Conservation (phyloP, 2,888 invertebrate species). For the Neoaliturus tenellus region DNA sequence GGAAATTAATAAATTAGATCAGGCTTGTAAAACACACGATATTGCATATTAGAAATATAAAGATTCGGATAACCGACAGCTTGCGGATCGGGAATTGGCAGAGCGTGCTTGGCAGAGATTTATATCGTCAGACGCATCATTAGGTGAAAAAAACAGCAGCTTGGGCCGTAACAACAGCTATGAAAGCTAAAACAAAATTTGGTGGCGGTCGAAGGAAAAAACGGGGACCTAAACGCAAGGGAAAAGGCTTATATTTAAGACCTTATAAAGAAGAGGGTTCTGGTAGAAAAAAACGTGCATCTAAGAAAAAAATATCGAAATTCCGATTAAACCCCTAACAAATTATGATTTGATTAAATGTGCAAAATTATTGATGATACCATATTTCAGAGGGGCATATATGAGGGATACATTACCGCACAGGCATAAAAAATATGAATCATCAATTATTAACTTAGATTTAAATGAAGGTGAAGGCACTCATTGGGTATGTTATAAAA, state of each 20-base stretch:
- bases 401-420: conserved; percentile 70
- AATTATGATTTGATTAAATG: conserved; percentile 61
- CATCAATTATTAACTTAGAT: conserved; percentile 69
- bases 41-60: conserved; percentile 54
- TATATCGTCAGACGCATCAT: conserved; percentile 48
- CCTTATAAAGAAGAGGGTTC: not conserved
- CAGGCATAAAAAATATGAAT: conserved; percentile 65
- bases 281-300: not conserved
- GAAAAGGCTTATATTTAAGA: conserved; percentile 52
- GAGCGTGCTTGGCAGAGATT: conserved; percentile 60
- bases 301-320: not conserved
- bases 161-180: conserved; percentile 59
- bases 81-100: conserved; percentile 53
- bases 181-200: conserved; percentile 61
- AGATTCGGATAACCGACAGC: conserved; percentile 18
- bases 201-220: conserved; percentile 3
- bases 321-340: conserved; percentile 22
- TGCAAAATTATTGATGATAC: conserved; percentile 65
- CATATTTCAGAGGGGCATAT: conserved; percentile 69
- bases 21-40: conserved; percentile 61
- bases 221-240: not conserved
- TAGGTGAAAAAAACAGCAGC: conserved; percentile 60
- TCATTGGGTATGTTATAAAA: conserved; percentile 70
- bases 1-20: conserved; percentile 59
- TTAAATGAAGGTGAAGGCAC: conserved; percentile 65